Evolutionary conservation across 2,113 vertebrate genomes (phyloP), one percentile per base, ranked within the genome.

Genomic region (Chloroceryle aenea): DNA sequence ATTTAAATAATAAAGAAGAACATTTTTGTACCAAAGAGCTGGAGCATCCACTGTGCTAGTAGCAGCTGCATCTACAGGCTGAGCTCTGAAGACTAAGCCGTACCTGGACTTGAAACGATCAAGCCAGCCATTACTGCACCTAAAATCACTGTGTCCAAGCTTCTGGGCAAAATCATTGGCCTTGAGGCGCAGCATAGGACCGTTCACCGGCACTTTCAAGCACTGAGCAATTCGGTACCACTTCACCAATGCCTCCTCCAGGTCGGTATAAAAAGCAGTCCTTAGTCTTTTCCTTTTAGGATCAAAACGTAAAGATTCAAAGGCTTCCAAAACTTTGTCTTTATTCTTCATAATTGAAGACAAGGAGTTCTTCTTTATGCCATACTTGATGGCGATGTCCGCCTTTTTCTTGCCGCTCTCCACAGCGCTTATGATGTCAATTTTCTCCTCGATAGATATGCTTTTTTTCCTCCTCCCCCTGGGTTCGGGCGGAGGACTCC

Each of bases 291-390:
- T 98, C 62, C 98, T 97, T 75, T 97, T 98, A 5, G 98, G 98
- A 68, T 98, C 98, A 93, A 98, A 98, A 38, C 92, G 95, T 55
- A 98, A 77, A 25, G 97, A 97, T 43, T 97, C 97, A 77, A 98
- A 98, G 71, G 98, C 98, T 95, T 98, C 97, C 76, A 98, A 68
- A 93, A 98, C 89, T 79, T 97, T 98, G 40, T 97, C 97, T 91
- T 98, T 98, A 66, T 98, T 98, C 90, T 98, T 98, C 97, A 98
- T 97, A 69, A 98, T 98, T 4, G 98, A 98, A 87, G 95, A 98
- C 74, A 98, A 45, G 3, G 98, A 98, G 52, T 98, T 98, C 93
- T 97, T 98, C 97, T 98, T 98, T 88, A 98, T 98, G 79, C 98
- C 98, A 32, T 98, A 98, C 69, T 98, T 91, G 61, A 97, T 97